A percentile compares a stretch with the other conserved stretches of the same genome.
Evolutionary conservation across 2,113 vertebrate species (phyloP).

Genomic region (Uria aalge): DNA sequence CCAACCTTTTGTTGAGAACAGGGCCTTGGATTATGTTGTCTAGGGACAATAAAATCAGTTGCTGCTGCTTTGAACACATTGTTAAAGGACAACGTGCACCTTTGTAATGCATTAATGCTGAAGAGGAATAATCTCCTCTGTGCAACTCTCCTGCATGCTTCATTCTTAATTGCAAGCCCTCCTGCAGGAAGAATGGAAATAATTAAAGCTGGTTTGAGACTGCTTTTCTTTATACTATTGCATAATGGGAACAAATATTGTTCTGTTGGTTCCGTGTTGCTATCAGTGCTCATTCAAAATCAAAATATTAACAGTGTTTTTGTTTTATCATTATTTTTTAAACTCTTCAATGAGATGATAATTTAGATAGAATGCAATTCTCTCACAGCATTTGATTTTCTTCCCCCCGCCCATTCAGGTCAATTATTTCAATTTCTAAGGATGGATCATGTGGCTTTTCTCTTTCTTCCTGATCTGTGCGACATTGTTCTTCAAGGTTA

Average conservation of each 20-base stretch:
- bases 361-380: conserved; percentile 20
- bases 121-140: background rate
- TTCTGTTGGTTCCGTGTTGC: background rate
- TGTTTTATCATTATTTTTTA: background rate
- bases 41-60: background rate
- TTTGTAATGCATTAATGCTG: background rate
- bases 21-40: background rate
- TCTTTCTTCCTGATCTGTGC: background rate
- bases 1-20: background rate
- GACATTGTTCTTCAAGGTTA: background rate
- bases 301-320: background rate
- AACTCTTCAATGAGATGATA: conserved; percentile 8
- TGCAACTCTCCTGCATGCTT: background rate
- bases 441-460: background rate
- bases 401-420: background rate
- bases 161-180: conserved; percentile 7
- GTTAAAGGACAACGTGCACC: background rate
- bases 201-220: conserved; percentile 26
- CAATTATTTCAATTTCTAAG: conserved; percentile 15
- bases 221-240: conserved; percentile 31
- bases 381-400: background rate
- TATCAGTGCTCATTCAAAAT: conserved; percentile 17
- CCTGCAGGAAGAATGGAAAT: conserved; percentile 5
- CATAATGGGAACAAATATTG: background rate
- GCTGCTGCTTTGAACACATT: background rate